A percentile compares a stretch with the other conserved stretches of the same genome.
Conservation (phyloP, 2,113 vertebrate species). For the Girardinichthys multiradiatus region DNA sequence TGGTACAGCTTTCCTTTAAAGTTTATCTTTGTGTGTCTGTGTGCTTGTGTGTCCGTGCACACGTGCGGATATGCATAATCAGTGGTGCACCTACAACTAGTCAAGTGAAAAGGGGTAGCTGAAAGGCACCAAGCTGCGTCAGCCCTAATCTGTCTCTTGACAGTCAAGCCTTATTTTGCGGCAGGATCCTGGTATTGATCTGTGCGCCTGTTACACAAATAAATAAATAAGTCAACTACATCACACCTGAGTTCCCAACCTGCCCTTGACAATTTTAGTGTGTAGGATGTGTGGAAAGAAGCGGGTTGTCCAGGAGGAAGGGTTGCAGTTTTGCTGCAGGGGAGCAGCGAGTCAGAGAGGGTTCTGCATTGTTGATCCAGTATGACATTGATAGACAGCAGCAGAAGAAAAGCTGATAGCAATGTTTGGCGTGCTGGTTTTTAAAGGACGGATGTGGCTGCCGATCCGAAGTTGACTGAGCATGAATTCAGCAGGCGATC, state of each 20-base stretch:
- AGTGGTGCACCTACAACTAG: constrained; percentile 22
- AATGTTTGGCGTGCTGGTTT: constrained; percentile 82
- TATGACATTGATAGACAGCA: constrained; percentile 86
- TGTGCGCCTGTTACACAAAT: constrained; percentile 66
- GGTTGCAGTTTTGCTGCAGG: constrained; percentile 69
- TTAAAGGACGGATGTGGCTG: constrained; percentile 82
- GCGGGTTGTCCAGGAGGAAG: constrained; percentile 48
- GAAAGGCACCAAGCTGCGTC: constrained; percentile 48
- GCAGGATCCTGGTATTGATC: constrained; percentile 80
- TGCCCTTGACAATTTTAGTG: constrained; percentile 75
- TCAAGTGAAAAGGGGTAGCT: constrained; percentile 36
- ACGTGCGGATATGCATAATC: constrained; percentile 19
- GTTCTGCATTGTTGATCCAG: constrained; percentile 87
- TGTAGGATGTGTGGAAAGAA: constrained; percentile 34
- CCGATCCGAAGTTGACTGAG: constrained; percentile 80
- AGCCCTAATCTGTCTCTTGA: constrained; percentile 68
- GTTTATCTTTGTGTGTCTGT: neutral
- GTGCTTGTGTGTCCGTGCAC: neutral
- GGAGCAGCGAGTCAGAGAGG: constrained; percentile 70
- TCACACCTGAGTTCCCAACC: constrained; percentile 74
- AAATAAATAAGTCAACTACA: constrained; percentile 76
- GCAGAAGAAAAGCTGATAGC: constrained; percentile 85
- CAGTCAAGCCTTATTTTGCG: constrained; percentile 59
- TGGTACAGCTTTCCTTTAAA: constrained; percentile 2
- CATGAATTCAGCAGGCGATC: constrained; percentile 79